Evolutionary conservation across 2,888 invertebrate genomes (phyloP), one percentile per base, ranked within the genome.

Genomic region (Pegoplata infirma): DNA sequence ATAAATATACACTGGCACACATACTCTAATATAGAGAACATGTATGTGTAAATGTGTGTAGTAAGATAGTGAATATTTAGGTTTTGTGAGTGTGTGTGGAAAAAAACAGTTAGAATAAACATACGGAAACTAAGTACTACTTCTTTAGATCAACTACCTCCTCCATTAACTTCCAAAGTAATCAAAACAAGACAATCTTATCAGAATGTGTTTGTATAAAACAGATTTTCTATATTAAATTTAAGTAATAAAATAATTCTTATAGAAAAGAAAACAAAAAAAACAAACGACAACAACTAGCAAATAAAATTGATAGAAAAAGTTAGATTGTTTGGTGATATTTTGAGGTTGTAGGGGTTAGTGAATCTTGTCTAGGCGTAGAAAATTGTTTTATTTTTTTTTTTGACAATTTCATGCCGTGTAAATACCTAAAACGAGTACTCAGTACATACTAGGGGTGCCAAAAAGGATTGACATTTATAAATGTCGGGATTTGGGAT

Each of bases 241-340:
- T 32, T 32, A 36, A 40, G 16, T 25, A 64, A 64, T 64, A 64
- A 64, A 64, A 64, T 51, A 64, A 64, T 64, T 64, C 40, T 49
- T 19, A 32, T 59, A 23, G 21, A 32, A 28, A 44, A 25, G 14
- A 19, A 4, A 12, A 36, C 1, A 8, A 32, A 49, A 25, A 17
- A 23, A 23, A 3, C 32, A 32, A 28, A 2, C 3, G 12, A 32
- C 32, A 28, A 2, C 3, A 32, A 32, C 32, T 12, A 32, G 3
- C 32, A 32, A 10, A 32, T 3, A 32, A 32, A 32, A 32, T 32
- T 2, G 32, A 32, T 10, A 10, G 8, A 10, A 12, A 32, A 10
- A 32, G n/a, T 10, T 10, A 32, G 10, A 32, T 32, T 4, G 32
- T 1, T 2, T 32, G 8, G 5, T 32, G 3, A 3, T 32, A 32